Evolutionary conservation across 2,888 invertebrate species (phyloP), one percentile per base, ranked within the genome.

Genomic region (Diarsia dahlii): DNA sequence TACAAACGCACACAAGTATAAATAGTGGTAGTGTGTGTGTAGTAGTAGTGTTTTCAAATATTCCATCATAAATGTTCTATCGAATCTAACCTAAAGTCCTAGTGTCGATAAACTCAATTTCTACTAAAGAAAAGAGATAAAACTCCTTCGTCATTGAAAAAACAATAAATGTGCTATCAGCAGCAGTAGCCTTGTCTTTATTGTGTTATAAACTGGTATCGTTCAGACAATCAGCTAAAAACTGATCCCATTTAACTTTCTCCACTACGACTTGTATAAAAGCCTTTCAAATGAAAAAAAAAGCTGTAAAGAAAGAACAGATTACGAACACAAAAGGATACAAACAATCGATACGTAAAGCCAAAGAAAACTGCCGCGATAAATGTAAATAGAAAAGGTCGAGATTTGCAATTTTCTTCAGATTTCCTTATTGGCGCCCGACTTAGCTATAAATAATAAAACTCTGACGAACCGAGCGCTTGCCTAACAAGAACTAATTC

Each of bases 401-500:
- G 74, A 71, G 63, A 70, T 81, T 82, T 82, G 74, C 71, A 73
- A 82, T 71, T 82, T 75, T 76, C 60, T 74, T 68, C 23, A 60
- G 39, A 82, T 82, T 88, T 88, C 84, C 84, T 84, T 88, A 84
- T 77, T 85, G 63, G 63, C 77, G 68, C 66, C 54, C 45, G 20
- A 77, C 69, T 62, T 69, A 45, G 64, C 69, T 76, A 46, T 80
- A 85, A 81, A 80, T 86, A 84, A 82, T 84, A 74, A 75, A 83
- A 77, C 69, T 70, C 70, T 54, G 13, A 79, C 68, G 64, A n/a
- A 70, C 65, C 64, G 64, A 81, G 66, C 66, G 76, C 79, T 77
- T 78, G 56, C 71, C 88, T 92, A 92, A 92, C 91, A 89, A 89
- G 84, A 88, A 93, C 92, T 92, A 93, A 93, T 92, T 90, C 80